phyloP scores from a whole-genome alignment of 2,888 invertebrate genomes.

The Lithophane leautieri region DNA sequence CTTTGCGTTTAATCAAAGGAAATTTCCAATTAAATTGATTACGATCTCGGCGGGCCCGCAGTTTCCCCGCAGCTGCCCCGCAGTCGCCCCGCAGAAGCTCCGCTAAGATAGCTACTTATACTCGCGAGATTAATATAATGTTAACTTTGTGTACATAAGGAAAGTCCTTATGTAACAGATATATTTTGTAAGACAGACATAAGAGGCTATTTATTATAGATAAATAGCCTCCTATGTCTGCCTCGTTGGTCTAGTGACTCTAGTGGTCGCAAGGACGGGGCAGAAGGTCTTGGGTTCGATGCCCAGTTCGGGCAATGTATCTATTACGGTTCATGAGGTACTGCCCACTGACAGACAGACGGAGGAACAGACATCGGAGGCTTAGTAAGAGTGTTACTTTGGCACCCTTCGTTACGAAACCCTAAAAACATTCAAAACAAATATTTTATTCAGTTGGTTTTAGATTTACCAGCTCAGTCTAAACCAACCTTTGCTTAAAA shows the following conservation, averaged over 20 bases:
- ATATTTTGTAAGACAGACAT: constrained; percentile 27
- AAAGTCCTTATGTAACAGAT: constrained; percentile 30
- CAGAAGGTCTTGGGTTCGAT: neutral
- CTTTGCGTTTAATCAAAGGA: constrained; percentile 91
- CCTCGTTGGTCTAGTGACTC: neutral
- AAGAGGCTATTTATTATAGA: too few relatives aligned
- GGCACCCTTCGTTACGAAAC: too few relatives aligned
- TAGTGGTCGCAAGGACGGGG: neutral
- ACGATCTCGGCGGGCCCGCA: constrained; percentile 79
- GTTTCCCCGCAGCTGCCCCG: constrained; percentile 56
- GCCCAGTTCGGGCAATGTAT: neutral
- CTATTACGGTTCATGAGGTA: too few relatives aligned
- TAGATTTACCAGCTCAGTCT: neutral
- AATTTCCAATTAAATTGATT: constrained; percentile 91
- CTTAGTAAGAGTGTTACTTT: too few relatives aligned
- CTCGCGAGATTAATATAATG: constrained; percentile 55
- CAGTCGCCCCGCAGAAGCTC: constrained; percentile 53
- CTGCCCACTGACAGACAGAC: too few relatives aligned
- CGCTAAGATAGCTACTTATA: constrained; percentile 57
- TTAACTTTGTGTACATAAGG: constrained; percentile 37
- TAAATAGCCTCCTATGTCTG: constrained; percentile 4
- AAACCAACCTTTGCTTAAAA: neutral
- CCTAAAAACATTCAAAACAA: neutral
- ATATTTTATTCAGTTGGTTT: too few relatives aligned
- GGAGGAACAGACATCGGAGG: too few relatives aligned